Evolutionary conservation across 2,113 vertebrate genomes (phyloP), one percentile per base, ranked within the genome.

Genomic region (Acrocephalus arundinaceus): DNA sequence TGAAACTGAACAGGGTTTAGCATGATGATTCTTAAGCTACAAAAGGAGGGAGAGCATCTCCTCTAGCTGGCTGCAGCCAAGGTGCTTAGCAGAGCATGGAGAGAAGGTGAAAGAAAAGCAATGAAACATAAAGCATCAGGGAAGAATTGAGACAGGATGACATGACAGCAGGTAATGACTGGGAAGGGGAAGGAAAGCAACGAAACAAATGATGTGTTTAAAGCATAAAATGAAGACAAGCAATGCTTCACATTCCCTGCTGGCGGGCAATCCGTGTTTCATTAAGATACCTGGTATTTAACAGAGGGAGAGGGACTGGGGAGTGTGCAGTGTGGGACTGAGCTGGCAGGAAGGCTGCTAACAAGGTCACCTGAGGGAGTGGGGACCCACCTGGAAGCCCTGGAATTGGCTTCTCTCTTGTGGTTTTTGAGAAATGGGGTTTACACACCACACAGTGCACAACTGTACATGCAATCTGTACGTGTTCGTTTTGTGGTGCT

Each of bases 191-290:
- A 93, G 49, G 85, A 90, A 91, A 92, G 59, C 67, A 66, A 66
- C 0, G 0, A 93, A 91, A 79, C 49, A 87, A 90, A 68, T 0
- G 1, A 78, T 68, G 57, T 87, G 76, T 79, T 96, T 88, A 94
- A 85, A 87, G 61, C 73, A 89, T 33, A 51, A 90, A 93, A 90
- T 75, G 58, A 84, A 93, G 85, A 71, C 73, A 90, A 88, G 45
- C 41, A 62, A 31, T 39, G 73, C 72, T 93, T 88, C 83, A 58
- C 41, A 45, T 78, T 90, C 65, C 79, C 63, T 57, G 72, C 45
- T 72, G 74, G 52, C 0, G 6, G 66, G n/a, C 43, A 81, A 24
- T 70, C 2, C 1, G 1, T 84, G 61, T 84, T 95, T 78, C 55
- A 25, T 86, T 84, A 63, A 55, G 66, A 70, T 88, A 57, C 39